A percentile compares a stretch with the other conserved stretches of the same genome.
phyloP scores from a whole-genome alignment of 2,113 vertebrate genomes.

The Sclerurus mexicanus region DNA sequence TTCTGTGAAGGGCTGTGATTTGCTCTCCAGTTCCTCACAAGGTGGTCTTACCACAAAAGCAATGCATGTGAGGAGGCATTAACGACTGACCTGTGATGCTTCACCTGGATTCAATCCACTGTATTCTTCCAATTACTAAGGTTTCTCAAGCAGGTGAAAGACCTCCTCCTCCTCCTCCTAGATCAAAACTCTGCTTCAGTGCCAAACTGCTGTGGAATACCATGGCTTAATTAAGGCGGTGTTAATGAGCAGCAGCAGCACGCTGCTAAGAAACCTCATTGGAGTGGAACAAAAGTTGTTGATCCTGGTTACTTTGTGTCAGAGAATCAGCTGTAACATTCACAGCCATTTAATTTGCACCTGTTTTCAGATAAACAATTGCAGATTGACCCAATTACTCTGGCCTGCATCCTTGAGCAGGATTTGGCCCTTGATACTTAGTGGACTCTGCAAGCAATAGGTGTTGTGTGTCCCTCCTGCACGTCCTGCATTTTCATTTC shows the following conservation, averaged over 20 bases:
- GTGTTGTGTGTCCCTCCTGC: not conserved
- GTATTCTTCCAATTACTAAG: not conserved
- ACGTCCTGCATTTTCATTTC: not conserved
- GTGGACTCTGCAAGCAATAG: not conserved
- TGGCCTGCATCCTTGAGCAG: not conserved
- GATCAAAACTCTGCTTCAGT: not conserved
- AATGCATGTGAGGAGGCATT: not conserved
- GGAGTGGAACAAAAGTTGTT: not conserved
- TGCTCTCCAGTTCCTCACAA: not conserved
- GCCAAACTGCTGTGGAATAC: not conserved
- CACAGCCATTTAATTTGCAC: not conserved
- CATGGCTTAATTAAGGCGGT: not conserved
- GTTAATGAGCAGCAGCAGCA: not conserved
- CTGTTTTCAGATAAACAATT: not conserved
- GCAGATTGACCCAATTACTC: not conserved
- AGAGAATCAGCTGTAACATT: not conserved
- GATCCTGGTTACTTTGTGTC: not conserved
- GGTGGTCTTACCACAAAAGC: not conserved
- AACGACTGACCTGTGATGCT: not conserved
- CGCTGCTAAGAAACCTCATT: not conserved
- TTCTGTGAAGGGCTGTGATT: not conserved
- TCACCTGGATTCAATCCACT: not conserved
- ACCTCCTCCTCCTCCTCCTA: not conserved
- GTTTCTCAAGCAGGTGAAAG: not conserved
- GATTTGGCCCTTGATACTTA: not conserved